phyloP scores from a whole-genome alignment of 2,888 invertebrate genomes.

The Meliscaeva auricollis region DNA sequence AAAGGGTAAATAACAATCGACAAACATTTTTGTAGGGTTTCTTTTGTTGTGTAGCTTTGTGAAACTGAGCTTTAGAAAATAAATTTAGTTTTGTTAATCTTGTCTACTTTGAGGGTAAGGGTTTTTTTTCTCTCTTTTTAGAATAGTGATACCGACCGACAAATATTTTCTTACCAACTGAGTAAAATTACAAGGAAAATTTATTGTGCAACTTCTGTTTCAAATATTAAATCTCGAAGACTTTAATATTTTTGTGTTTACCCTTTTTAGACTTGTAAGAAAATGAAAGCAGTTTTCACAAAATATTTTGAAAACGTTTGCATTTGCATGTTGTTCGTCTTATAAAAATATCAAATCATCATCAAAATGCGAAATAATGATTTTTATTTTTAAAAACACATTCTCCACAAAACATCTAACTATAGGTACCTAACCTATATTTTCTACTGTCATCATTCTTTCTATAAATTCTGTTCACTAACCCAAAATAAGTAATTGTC shows the following conservation, averaged over 20 bases:
- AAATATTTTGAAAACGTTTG: no score
- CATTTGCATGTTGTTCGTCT: no score
- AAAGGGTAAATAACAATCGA: constrained; percentile 6
- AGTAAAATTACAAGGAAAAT: no score
- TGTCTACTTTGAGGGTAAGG: not conserved
- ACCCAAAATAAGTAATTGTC: constrained; percentile 27
- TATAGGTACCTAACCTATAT: not conserved
- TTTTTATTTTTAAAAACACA: not conserved
- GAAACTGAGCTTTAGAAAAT: not conserved
- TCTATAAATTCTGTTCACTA: not conserved
- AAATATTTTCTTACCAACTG: no score
- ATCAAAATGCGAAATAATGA: not conserved
- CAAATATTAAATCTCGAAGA: no score
- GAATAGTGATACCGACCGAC: not conserved
- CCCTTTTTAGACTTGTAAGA: no score
- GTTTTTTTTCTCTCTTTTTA: not conserved
- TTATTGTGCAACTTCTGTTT: no score
- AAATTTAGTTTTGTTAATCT: not conserved
- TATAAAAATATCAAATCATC: no score
- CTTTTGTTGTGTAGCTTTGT: not conserved
- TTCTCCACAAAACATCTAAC: not conserved
- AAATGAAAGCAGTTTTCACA: no score
- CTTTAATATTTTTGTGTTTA: no score
- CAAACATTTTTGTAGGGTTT: constrained; percentile 1
- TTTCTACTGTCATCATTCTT: not conserved